Evolutionary conservation across 1,140 invertebrate genomes (phyloP).

Genomic region (Agrilus planipennis): DNA sequence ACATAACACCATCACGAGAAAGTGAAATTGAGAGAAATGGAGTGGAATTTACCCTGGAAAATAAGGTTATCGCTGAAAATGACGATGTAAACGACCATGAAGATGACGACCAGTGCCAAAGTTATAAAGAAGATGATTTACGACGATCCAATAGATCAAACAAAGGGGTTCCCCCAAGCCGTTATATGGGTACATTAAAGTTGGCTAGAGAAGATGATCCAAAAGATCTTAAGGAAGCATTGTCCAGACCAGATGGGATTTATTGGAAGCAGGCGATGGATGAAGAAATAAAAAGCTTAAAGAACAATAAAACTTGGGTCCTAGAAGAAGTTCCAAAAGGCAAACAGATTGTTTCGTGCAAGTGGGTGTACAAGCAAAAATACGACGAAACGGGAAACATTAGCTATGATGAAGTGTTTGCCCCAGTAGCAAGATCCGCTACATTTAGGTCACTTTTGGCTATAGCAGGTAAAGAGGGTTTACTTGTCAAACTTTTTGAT

Average conservation of each 20-base stretch:
- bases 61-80: too few species aligned
- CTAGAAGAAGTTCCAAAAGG: constrained; percentile 23
- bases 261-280: constrained; percentile 25
- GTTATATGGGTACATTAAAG: too few species aligned
- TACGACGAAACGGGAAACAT: neutral
- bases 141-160: too few species aligned
- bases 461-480: constrained; percentile 17
- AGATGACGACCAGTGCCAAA: too few species aligned
- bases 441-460: constrained; percentile 17
- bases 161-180: too few species aligned
- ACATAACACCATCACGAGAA: too few species aligned
- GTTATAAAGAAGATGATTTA: too few species aligned
- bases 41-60: too few species aligned
- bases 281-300: constrained; percentile 22
- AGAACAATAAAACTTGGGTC: constrained; percentile 29
- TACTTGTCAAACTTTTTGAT: constrained; percentile 24
- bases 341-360: constrained; percentile 27
- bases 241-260: constrained; percentile 16
- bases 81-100: too few species aligned
- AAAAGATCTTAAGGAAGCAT: constrained; percentile 8
- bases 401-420: neutral
- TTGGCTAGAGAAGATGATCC: too few species aligned
- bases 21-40: too few species aligned
- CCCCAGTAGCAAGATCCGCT: constrained; percentile 12
- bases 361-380: constrained; percentile 27